Conservation (phyloP, 2,888 invertebrate species). For the Drosophila picticornis region DNA sequence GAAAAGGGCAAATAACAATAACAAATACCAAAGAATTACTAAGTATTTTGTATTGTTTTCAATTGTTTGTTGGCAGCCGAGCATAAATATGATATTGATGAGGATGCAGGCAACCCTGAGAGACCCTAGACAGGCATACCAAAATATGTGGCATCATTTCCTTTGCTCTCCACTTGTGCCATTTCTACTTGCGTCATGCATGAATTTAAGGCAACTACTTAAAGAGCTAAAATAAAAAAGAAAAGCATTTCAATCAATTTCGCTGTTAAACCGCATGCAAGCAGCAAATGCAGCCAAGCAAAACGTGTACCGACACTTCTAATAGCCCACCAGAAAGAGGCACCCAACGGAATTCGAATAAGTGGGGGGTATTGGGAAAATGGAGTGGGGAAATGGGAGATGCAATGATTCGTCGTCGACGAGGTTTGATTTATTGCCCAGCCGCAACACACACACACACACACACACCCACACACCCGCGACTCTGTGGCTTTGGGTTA, state of each 20-base stretch:
- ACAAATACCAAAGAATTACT: conserved; percentile 72
- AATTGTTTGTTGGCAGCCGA: conserved; percentile 81
- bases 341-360: conserved; percentile 11
- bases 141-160: not conserved
- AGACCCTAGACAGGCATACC: conserved; percentile 24
- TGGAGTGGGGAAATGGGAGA: conserved; percentile 15
- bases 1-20: conserved; percentile 38
- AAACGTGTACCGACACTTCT: conserved; percentile 57
- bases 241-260: conserved; percentile 51
- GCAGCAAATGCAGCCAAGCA: conserved; percentile 51
- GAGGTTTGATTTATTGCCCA: conserved; percentile 60
- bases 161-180: not conserved
- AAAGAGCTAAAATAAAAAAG: not conserved
- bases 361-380: not conserved
- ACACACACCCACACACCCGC: conserved; percentile 26
- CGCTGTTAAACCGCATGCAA: conserved; percentile 36
- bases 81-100: conserved; percentile 79
- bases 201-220: conserved; percentile 40
- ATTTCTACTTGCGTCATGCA: not conserved
- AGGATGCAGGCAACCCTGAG: conserved; percentile 49
- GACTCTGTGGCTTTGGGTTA: conserved; percentile 52
- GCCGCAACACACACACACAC: conserved; percentile 13
- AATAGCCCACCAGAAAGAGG: conserved; percentile 40
- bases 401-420: conserved; percentile 49
- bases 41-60: conserved; percentile 80